Conservation (phyloP, 2,113 vertebrate genomes). For the Eretmochelys imbricata region DNA sequence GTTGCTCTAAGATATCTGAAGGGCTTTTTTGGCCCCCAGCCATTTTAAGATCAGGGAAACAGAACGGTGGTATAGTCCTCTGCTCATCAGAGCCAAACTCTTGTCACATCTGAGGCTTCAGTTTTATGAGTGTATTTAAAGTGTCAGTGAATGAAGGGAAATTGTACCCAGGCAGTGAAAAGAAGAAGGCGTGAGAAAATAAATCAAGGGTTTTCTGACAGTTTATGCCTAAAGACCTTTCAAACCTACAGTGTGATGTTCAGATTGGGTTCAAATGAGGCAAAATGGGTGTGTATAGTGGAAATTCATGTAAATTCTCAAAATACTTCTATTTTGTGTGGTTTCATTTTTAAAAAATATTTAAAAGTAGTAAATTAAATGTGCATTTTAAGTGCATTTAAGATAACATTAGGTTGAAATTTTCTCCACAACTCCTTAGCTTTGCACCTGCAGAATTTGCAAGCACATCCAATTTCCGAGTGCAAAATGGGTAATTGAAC, state of each 20-base stretch:
- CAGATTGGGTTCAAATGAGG: not conserved
- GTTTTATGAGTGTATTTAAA: not conserved
- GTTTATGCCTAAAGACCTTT: accelerated
- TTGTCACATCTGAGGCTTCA: accelerated
- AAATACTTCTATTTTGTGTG: not conserved
- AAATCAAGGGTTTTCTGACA: not conserved
- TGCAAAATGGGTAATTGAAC: not conserved
- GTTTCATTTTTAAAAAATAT: not conserved
- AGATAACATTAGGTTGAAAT: not conserved
- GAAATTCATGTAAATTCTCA: not conserved
- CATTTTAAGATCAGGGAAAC: not conserved
- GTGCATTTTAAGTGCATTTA: not conserved
- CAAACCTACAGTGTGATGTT: not conserved
- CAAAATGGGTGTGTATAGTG: not conserved
- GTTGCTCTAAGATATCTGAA: not conserved
- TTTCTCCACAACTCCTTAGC: not conserved
- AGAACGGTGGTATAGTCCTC: not conserved
- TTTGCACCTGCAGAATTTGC: not conserved
- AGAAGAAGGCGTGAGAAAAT: not conserved
- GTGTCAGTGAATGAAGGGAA: not conserved
- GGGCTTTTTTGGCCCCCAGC: not conserved
- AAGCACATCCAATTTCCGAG: not conserved
- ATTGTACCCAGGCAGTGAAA: not conserved
- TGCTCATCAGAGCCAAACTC: not conserved
- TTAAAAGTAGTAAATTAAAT: not conserved